Evolutionary conservation across 2,797 vertebrate genomes (phyloP).

Genomic region (Cyprinella venusta): DNA sequence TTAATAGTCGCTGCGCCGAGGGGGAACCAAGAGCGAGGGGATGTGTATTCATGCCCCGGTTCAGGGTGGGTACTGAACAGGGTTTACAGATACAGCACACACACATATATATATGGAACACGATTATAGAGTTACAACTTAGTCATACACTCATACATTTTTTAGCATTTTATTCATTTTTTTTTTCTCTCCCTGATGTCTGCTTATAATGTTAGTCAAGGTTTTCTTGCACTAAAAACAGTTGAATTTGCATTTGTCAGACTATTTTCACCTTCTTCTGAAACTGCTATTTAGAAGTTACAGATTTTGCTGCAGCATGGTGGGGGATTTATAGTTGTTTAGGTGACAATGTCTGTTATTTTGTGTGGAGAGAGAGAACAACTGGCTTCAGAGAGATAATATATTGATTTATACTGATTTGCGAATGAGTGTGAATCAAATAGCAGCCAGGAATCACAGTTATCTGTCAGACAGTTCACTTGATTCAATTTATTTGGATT

Average conservation of each 20-base stretch:
- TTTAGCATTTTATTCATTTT: not conserved
- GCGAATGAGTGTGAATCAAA: not conserved
- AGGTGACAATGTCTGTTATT: not conserved
- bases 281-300: not conserved
- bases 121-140: not conserved
- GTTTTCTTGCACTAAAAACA: not conserved
- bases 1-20: slow-evolving; percentile 73
- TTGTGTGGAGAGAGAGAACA: not conserved
- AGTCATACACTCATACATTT: not conserved
- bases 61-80: not conserved
- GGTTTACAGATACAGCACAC: not conserved
- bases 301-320: not conserved
- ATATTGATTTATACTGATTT: not conserved
- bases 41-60: slow-evolving; percentile 29
- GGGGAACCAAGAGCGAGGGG: slow-evolving; percentile 44
- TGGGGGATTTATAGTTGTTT: not conserved
- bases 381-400: not conserved
- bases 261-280: not conserved
- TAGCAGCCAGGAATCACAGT: not conserved
- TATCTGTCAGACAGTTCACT: not conserved
- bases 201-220: slow-evolving; percentile 3
- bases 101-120: too few relatives aligned
- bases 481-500: not conserved
- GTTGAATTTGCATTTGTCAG: not conserved
- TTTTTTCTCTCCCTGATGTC: not conserved